Evolutionary conservation across 2,797 vertebrate genomes (phyloP).

Genomic region (Onychomys leucogaster): DNA sequence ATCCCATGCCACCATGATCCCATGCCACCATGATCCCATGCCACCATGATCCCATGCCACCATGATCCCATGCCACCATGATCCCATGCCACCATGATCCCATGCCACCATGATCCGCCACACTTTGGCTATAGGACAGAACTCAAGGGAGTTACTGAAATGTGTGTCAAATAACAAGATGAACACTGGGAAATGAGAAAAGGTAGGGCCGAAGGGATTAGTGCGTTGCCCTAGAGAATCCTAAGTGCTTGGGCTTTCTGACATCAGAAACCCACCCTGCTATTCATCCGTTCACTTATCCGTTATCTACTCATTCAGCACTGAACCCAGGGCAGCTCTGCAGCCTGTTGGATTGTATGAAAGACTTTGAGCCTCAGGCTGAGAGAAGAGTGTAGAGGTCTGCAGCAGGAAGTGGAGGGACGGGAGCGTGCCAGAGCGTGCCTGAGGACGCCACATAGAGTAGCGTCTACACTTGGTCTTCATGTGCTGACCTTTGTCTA

Average conservation of each 20-base stretch:
- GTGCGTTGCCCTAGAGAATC: background rate
- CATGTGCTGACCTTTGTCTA: background rate
- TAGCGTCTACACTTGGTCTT: background rate
- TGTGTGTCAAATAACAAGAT: background rate
- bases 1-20: background rate
- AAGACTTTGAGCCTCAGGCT: background rate
- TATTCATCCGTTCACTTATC: background rate
- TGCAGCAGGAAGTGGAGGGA: background rate
- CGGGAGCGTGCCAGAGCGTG: fast-evolving
- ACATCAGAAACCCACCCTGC: background rate
- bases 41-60: too few relatives aligned
- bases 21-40: too few relatives aligned
- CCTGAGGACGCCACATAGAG: background rate
- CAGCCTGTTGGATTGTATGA: background rate
- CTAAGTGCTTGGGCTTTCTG: background rate
- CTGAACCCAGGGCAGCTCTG: background rate
- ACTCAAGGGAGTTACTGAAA: background rate
- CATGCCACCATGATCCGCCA: too few relatives aligned
- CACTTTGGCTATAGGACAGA: constrained; percentile 26
- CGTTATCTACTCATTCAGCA: background rate
- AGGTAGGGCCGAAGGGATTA: background rate
- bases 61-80: too few relatives aligned
- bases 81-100: too few relatives aligned
- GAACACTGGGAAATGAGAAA: constrained; percentile 13
- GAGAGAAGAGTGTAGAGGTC: background rate